Base-by-base conservation (phyloP, 1,140 invertebrate species). In the Frieseomelitta varia region DNA sequence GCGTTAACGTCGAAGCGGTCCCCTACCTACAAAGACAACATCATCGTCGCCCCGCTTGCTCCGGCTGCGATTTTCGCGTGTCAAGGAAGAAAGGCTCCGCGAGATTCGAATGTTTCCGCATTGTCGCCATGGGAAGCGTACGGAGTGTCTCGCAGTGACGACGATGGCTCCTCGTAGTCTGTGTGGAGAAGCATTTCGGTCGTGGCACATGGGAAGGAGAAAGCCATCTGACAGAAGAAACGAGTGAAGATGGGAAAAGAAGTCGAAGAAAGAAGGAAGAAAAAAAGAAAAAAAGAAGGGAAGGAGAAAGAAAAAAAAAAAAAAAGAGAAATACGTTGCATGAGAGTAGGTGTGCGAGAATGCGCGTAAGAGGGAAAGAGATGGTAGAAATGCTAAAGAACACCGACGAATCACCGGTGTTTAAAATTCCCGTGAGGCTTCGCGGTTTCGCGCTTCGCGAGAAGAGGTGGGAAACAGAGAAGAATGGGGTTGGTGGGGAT, bases 401-500 rank as follows among this genome's bases (percentile, higher is more conserved):
- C 76, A 87, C 85, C 87, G 92, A 91, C 91, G 91, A 94, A 93
- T 93, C 91, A 88, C 81, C 81, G 86, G 90, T 92, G 92, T 93
- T 93, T 93, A 93, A 93, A 94, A 93, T 93, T 93, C 92, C 91
- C 92, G 86, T 90, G 92, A 92, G 92, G 90, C 86, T 91, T 90
- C 80, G 83, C 87, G 84, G 90, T 87, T 88, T 86, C 85, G 88
- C 81, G 86, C 63, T 85, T 78, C 79, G 73, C 47, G 68, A 75
- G 51, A 58, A 55, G 56, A 51, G 81, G 84, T 68, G 81, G 78
- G 82, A 85, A 77, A 58, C 55, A 82, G 68, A 79, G 58, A 67
- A 47, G 83, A 88, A 86, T 86, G 74, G 81, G 73, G 86, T 83
- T 71, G 85, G 76, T 71, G 87, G 75, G 72, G 87, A 78, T 89